Evolutionary conservation across 2,888 invertebrate species (phyloP), one percentile per base, ranked within the genome.

Genomic region (Sinhomidia bicolor): DNA sequence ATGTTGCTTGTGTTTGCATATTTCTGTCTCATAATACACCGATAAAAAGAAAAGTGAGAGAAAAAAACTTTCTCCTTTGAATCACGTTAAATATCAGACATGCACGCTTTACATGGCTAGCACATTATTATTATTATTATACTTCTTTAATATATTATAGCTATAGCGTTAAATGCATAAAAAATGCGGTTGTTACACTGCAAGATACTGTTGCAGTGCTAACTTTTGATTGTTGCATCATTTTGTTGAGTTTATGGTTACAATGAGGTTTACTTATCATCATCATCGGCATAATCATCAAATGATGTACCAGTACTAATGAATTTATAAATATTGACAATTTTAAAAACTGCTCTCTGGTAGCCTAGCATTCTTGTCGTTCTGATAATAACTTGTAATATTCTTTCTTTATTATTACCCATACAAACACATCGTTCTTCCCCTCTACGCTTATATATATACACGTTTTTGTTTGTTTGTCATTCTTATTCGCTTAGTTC

Each of bases 191-290:
- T 29, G 12, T 78, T 51, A 51, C 20, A 29, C 80, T 62, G 84
- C 54, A 85, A 79, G 74, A 87, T 71, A 71, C 81, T 87, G 81
- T 87, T 87, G 81, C 87, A 87, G 87, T 81, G 81, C 81, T 79
- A 47, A 60, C 54, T 74, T 87, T 47, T 87, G 87, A 87, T 87
- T 87, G 87, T 81, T 60, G 36, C 20, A 57, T 57, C 57, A 17
- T 57, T 57, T 23, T 57, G 57, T 51, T 51, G 57, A 57, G 57
- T 57, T 20, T 17, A 51, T 57, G 2, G 20, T 57, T 20, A 20
- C 2, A 57, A n/a, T 57, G n/a, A 57, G 4, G 20, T 6, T 57
- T 57, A 23, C 23, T 12, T 47, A 47, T n/a, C n/a, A n/a, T n/a
- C n/a, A n/a, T n/a, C n/a, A n/a, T n/a, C n/a, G n/a, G n/a, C n/a